Evolutionary conservation across 1,140 invertebrate genomes (phyloP).

Genomic region (Zaprionus nigranus): DNA sequence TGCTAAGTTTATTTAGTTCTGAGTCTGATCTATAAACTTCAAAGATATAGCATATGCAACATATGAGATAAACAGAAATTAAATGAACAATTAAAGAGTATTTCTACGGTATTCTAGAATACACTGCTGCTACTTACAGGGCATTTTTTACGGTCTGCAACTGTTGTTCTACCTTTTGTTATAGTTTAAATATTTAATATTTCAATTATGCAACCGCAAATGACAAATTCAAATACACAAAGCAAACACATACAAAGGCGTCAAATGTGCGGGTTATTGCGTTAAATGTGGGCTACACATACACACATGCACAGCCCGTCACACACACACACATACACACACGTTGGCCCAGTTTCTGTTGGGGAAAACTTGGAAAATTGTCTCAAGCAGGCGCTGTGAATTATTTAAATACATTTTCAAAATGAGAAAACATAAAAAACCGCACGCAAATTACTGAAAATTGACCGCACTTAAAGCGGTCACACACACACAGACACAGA

Average conservation of each 20-base stretch:
- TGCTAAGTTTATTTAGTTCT: background rate
- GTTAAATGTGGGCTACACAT: conserved; percentile 53
- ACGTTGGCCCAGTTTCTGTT: conserved; percentile 25
- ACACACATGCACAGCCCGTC: background rate
- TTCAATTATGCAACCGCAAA: conserved; percentile 76
- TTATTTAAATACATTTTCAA: conserved; percentile 64
- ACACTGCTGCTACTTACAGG: background rate
- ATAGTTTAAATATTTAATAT: conserved; percentile 69
- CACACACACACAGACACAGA: conserved; percentile 10
- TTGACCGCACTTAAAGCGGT: conserved; percentile 71
- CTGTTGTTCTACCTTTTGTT: background rate
- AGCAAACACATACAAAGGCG: conserved; percentile 15
- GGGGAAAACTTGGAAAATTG: conserved; percentile 42
- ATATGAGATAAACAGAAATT: background rate
- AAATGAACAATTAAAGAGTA: background rate
- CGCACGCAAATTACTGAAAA: conserved; percentile 72
- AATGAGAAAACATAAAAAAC: conserved; percentile 67
- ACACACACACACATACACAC: conserved; percentile 4
- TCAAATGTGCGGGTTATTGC: conserved; percentile 46
- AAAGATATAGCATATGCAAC: background rate
- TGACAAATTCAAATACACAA: conserved; percentile 52
- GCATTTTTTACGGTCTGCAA: background rate
- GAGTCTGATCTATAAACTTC: background rate
- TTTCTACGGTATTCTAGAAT: background rate
- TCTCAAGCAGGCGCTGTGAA: conserved; percentile 72